Evolutionary conservation across 2,113 vertebrate species (phyloP).

Genomic region (Onychostruthus taczanowskii): DNA sequence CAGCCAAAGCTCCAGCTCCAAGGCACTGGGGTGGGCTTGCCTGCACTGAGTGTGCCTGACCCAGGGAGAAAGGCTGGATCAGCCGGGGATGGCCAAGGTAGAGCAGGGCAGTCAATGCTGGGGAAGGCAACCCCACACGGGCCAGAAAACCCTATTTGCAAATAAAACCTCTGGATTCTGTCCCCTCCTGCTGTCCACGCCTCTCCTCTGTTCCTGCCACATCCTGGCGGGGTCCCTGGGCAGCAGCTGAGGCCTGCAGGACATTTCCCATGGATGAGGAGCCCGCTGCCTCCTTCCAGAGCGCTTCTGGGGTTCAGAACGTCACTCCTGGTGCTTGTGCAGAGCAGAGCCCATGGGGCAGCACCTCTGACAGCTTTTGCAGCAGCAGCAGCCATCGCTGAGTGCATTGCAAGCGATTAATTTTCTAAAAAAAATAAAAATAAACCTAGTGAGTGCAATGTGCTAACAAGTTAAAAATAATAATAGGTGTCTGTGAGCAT

Average conservation of each 20-base stretch:
- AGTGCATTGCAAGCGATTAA: background rate
- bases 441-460: background rate
- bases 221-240: background rate
- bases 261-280: background rate
- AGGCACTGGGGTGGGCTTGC: background rate
- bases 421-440: conserved; percentile 13
- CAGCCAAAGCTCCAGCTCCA: background rate
- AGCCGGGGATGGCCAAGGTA: background rate
- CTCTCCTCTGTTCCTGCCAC: background rate
- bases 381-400: background rate
- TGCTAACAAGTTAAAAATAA: conserved; percentile 59
- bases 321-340: background rate
- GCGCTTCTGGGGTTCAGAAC: background rate
- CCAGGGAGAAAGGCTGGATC: background rate
- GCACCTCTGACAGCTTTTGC: background rate
- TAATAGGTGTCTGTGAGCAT: conserved; percentile 25
- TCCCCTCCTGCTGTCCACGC: rapidly evolving
- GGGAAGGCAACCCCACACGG: background rate
- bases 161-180: background rate
- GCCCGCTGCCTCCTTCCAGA: background rate
- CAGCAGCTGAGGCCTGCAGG: background rate
- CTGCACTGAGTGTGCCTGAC: background rate
- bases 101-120: background rate
- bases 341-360: background rate
- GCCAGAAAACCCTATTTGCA: background rate